Base-by-base conservation (phyloP, 2,113 vertebrate genomes). In the Plestiodon gilberti region DNA sequence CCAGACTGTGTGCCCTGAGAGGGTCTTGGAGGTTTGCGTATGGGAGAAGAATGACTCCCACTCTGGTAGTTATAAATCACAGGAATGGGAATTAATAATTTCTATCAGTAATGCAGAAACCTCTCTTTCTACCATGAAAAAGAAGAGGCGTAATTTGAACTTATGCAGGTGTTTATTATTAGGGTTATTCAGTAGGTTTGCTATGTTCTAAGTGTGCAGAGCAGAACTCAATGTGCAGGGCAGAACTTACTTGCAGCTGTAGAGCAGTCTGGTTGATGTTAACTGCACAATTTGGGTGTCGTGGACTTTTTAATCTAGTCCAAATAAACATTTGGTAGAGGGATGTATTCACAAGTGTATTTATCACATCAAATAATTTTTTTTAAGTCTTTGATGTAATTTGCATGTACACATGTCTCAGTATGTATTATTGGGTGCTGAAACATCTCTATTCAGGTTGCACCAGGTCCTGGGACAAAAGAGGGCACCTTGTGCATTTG, bases 61-160 rank as follows among this genome's bases (percentile, higher is more conserved):
- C 84, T 90, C 62, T 80, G 74, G 25, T 25, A 40, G 4, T 70
- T 80, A 84, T 92, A 91, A 84, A 78, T 94, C 88, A 78, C 0
- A 48, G 28, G 79, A 93, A 93, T 86, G 9, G 86, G 69, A 84
- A 90, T 85, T 83, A 80, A 85, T 89, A 59, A 87, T 89, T 92
- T 87, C 86, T 86, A 13, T 83, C 30, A 17, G 11, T 88, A 82
- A 83, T 81, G 20, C 25, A 74, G 67, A 89, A 90, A 84, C 93
- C 87, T 81, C 84, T 83, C 83, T 55, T 83, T 52, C 75, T 87
- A 48, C 22, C 3, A 77, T 0, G 7, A 14, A 89, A 89, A 75
- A 82, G 86, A 85, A 64, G 81, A 80, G 67, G 1, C 11, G 64
- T 22, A 22, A 13, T 69, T 59, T 52, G 28, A 78, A 78, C 88